Percentiles rank a stretch among this genome's conserved stretches.
phyloP scores from a whole-genome alignment of 2,888 invertebrate species.

The Drosophila meridiana region DNA sequence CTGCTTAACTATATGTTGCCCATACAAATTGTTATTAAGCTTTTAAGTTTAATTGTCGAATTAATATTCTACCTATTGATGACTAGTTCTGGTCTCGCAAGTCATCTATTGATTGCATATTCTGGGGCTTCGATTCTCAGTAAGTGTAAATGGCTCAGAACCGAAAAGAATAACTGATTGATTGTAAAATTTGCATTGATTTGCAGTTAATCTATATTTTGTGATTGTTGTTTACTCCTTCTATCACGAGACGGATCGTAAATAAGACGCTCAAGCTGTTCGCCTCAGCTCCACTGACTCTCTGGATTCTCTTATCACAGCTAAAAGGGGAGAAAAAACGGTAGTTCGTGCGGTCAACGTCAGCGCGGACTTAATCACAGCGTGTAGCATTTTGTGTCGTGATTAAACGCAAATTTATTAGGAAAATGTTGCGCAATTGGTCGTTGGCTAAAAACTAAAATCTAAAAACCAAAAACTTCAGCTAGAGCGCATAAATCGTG shows the following conservation, averaged over 20 bases:
- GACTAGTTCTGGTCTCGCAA: background rate
- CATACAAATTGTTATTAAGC: slow-evolving; percentile 47
- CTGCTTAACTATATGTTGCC: slow-evolving; percentile 33
- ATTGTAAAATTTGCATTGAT: background rate
- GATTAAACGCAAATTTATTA: slow-evolving; percentile 76
- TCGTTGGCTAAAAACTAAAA: slow-evolving; percentile 19
- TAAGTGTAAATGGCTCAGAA: background rate
- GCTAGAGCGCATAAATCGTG: slow-evolving; percentile 64
- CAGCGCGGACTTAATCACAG: slow-evolving; percentile 59
- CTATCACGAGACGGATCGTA: slow-evolving; percentile 28
- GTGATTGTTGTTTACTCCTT: slow-evolving; percentile 29
- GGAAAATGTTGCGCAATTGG: slow-evolving; percentile 69
- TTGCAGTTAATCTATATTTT: slow-evolving; percentile 22
- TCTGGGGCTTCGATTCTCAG: slow-evolving; percentile 30
- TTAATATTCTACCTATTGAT: slow-evolving; percentile 42
- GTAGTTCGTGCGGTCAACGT: slow-evolving; percentile 43
- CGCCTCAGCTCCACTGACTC: background rate
- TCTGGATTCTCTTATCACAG: slow-evolving; percentile 29
- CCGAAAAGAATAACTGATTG: too few species aligned
- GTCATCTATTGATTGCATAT: background rate
- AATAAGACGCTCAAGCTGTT: background rate
- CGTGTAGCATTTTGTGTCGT: slow-evolving; percentile 70
- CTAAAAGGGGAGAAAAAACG: slow-evolving; percentile 27
- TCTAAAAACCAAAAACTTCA: background rate
- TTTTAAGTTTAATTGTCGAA: slow-evolving; percentile 47